These are phyloP conservation scores for Xenotilapia flavipinnis DNA, from an alignment of 2,113 vertebrate genomes.

Conservation along the genomic window DNA sequence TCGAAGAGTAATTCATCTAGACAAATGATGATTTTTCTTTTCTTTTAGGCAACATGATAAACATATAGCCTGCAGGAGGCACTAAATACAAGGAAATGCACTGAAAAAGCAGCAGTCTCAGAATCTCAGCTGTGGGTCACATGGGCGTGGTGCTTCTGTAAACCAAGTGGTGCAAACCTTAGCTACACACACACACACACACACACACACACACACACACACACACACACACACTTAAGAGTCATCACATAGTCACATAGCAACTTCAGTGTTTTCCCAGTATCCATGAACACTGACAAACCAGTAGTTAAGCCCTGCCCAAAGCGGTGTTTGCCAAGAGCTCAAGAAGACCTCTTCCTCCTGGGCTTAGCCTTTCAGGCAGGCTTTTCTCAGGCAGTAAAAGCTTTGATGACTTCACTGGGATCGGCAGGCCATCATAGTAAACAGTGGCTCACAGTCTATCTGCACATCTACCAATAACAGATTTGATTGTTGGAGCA, in stretches of 20 bases:
- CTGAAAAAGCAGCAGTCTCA: background rate
- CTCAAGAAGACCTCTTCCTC: background rate
- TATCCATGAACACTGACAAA: conserved; percentile 17
- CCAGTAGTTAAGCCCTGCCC: background rate
- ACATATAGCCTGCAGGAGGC: background rate
- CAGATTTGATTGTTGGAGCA: background rate
- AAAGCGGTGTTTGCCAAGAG: background rate
- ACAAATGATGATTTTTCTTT: background rate
- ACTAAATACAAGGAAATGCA: background rate
- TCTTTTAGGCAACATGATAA: background rate
- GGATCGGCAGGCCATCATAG: background rate
- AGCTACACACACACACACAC: background rate
- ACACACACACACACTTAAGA: background rate
- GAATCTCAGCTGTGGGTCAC: conserved; percentile 12
- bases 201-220: conserved; percentile 1
- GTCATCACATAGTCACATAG: conserved; percentile 11
- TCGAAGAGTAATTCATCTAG: background rate
- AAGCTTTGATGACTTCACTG: background rate
- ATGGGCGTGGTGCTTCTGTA: conserved; percentile 34
- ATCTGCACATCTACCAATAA: background rate
- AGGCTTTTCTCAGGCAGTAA: background rate
- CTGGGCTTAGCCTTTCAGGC: conserved; percentile 16
- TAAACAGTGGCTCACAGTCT: background rate
- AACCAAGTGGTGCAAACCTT: background rate
- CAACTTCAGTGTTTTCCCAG: conserved; percentile 43